These are phyloP conservation scores for Caradrina kadenii DNA, from an alignment of 2,888 invertebrate genomes.

Conservation along the genomic window DNA sequence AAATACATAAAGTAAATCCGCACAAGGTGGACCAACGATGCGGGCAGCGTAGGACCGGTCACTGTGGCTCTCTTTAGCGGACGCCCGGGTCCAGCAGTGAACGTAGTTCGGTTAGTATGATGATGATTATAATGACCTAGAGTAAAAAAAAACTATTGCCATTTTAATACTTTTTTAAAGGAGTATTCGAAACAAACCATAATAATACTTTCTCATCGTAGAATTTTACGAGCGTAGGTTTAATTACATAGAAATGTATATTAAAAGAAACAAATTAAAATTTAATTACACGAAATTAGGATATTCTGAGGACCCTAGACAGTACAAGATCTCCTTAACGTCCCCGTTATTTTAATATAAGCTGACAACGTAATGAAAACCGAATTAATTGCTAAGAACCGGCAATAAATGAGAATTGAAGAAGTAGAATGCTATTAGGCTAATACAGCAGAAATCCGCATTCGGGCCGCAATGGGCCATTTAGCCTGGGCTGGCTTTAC, in stretches of 20 bases:
- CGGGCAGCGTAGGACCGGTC: too few species aligned
- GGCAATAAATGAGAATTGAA: conserved; percentile 81
- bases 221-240: conserved; percentile 5
- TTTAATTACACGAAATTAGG: conserved; percentile 4
- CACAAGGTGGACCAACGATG: too few species aligned
- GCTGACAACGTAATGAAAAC: conserved; percentile 65
- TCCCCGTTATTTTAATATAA: conserved; percentile 49
- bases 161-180: too few species aligned
- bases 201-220: background rate
- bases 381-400: conserved; percentile 74
- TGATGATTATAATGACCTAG: too few species aligned
- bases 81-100: too few species aligned
- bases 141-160: too few species aligned
- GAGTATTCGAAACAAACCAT: background rate
- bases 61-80: too few species aligned
- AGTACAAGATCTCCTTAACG: conserved; percentile 21
- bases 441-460: conserved; percentile 85
- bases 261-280: conserved; percentile 9
- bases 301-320: conserved; percentile 11
- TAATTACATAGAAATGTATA: background rate
- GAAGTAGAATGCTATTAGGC: conserved; percentile 83
- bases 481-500: conserved; percentile 83
- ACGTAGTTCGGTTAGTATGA: too few species aligned
- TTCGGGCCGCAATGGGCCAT: conserved; percentile 84
- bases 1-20: too few species aligned